These are phyloP conservation scores for Phoxinus dragarum DNA, from an alignment of 2,797 vertebrate species.

Conservation along the genomic window DNA sequence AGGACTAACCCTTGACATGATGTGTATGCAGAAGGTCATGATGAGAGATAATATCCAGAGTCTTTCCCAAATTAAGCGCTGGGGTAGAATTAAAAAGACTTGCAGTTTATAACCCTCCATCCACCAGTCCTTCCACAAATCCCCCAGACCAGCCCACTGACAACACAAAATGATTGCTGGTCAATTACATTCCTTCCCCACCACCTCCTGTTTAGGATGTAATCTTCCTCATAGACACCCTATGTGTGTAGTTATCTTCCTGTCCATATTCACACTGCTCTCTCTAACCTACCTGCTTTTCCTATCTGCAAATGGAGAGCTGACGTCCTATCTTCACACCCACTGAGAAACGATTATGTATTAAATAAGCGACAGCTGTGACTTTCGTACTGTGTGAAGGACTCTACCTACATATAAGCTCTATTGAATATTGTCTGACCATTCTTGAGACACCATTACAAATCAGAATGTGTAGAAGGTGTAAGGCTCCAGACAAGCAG, in stretches of 20 bases:
- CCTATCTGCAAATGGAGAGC: slow-evolving; percentile 80
- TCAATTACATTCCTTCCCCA: slow-evolving; percentile 76
- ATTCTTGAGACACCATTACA: slow-evolving; percentile 74
- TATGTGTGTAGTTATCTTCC: slow-evolving; percentile 77
- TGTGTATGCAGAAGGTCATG: slow-evolving; percentile 75
- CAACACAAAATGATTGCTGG: slow-evolving; percentile 74
- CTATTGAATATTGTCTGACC: slow-evolving; percentile 68
- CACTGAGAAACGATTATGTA: slow-evolving; percentile 71
- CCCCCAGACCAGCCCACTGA: slow-evolving; percentile 69
- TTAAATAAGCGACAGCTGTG: slow-evolving; percentile 66
- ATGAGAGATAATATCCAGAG: slow-evolving; percentile 77
- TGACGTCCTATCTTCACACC: slow-evolving; percentile 70
- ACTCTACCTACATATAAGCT: slow-evolving; percentile 71
- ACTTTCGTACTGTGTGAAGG: slow-evolving; percentile 73
- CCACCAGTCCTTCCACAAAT: slow-evolving; percentile 49
- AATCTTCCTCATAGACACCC: slow-evolving; percentile 72
- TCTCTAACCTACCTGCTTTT: slow-evolving; percentile 71
- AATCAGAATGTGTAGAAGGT: slow-evolving; percentile 69
- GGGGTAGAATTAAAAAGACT: slow-evolving; percentile 83
- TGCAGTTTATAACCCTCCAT: slow-evolving; percentile 71
- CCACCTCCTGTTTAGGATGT: slow-evolving; percentile 73
- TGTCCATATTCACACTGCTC: slow-evolving; percentile 77
- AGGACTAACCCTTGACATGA: slow-evolving; percentile 77
- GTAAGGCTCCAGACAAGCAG: slow-evolving; percentile 47
- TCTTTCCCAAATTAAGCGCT: slow-evolving; percentile 70